A percentile compares a stretch with the other conserved stretches of the same genome.
Conservation (phyloP, 2,113 vertebrate species). For the Oryzias celebensis region DNA sequence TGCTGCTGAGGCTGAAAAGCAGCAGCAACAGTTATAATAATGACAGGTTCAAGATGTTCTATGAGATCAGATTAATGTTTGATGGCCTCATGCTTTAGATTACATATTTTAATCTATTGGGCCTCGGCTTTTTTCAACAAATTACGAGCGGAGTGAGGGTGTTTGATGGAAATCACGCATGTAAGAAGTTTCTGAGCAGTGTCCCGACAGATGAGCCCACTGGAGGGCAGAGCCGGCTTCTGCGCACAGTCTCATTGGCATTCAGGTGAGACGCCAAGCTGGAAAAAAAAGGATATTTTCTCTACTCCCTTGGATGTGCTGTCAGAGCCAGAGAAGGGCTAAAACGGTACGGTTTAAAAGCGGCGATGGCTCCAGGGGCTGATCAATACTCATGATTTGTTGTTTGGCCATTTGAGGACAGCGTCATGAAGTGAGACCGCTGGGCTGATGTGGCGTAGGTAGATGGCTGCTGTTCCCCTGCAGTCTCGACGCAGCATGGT, state of each 20-base stretch:
- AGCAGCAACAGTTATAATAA: slow-evolving; percentile 8
- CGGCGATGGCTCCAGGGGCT: slow-evolving; percentile 7
- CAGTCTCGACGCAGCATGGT: slow-evolving; percentile 52
- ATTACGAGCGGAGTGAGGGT: no score
- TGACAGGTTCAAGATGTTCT: neutral
- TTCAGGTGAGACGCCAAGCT: slow-evolving; percentile 46
- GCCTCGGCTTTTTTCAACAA: no score
- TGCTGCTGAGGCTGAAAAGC: slow-evolving; percentile 12
- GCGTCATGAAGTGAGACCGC: slow-evolving; percentile 13
- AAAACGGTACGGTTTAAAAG: slow-evolving; percentile 7
- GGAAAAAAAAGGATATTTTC: neutral
- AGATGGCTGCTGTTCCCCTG: slow-evolving; percentile 32
- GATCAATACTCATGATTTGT: slow-evolving; percentile 47
- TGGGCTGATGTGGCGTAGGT: slow-evolving; percentile 23
- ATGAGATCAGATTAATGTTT: neutral
- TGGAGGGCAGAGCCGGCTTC: neutral
- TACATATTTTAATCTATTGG: no score
- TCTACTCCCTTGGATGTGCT: slow-evolving; percentile 1
- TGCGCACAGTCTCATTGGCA: slow-evolving; percentile 41
- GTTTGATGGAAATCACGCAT: neutral
- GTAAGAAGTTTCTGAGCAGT: neutral
- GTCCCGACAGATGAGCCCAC: neutral
- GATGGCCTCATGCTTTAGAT: neutral
- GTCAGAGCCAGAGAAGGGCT: slow-evolving; percentile 12
- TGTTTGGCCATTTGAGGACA: slow-evolving; percentile 38